Evolutionary conservation across 2,888 invertebrate species (phyloP), one percentile per base, ranked within the genome.

Genomic region (Ochropacha duplaris): DNA sequence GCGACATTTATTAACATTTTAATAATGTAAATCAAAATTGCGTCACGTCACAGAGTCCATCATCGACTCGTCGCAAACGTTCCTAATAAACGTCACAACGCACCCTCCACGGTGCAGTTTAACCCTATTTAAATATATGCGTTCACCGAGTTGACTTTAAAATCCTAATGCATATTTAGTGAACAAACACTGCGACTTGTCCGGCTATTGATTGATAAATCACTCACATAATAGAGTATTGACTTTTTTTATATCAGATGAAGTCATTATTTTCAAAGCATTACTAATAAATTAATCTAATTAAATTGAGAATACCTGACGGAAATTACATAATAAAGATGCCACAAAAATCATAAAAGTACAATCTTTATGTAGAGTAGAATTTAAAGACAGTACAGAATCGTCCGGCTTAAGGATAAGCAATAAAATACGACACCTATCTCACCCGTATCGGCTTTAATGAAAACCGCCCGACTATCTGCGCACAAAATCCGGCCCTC

Each of bases 401-500:
- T 54, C 65, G 71, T 63, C 73, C 69, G 68, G 72, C 65, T 61
- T 63, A 66, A 64, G 76, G 79, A 78, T 81, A 78, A 77, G 83
- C 80, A 74, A 84, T 88, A 87, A 88, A 88, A 79, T 84, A 86
- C 83, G 76, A 68, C 81, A 81, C 81, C 76, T 86, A 85, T 86
- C 84, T 83, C 72, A 62, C 68, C 63, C 76, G 80, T 86, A 87
- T 88, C 88, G 80, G 77, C 76, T 80, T 84, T 87, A 88, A 88
- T 86, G 88, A 87, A 87, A 87, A 82, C 84, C 84, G 76, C 71
- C 76, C 66, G 79, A 72, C 76, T 85, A 86, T 85, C 85, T 79
- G 62, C 66, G 66, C 72, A 67, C 81, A 65, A 75, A 74, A 80
- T 79, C 69, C 78, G 78, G 72, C 75, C 78, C 78, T 78, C 79